Evolutionary conservation across 2,888 invertebrate species (phyloP), one percentile per base, ranked within the genome.

Genomic region (Cabera pusaria): DNA sequence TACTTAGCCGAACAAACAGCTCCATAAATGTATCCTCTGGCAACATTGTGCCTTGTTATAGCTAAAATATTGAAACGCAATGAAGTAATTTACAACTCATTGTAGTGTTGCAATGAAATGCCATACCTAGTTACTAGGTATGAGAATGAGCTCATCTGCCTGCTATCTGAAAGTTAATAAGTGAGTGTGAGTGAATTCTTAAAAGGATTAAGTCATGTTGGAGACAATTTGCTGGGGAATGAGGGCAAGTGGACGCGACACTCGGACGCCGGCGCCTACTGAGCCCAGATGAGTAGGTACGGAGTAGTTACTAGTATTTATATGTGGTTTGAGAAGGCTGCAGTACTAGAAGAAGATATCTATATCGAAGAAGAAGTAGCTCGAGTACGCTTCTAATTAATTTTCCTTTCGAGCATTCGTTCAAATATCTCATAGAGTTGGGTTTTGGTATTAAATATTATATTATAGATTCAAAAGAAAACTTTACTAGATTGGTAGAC

Each of bases 181-280:
- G 58, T 35, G 49, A 47, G 38, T 44, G 47, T 49, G 37, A 54
- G 64, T 64, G 68, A 71, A 75, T 77, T 72, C 68, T 74, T 76
- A 73, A 79, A 81, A 74, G 81, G 80, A 84, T 84, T 83, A 81
- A 76, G 72, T 75, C 73, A 72, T 73, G 74, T 72, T 72, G 64
- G 61, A 75, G 72, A 71, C 69, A 78, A 78, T 80, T 79, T 73
- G 68, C 68, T 60, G 71, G 56, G 68, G 79, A 86, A 85, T 79
- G 83, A 61, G 83, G 77, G 65, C 86, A 82, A 83, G 78, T 80
- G 74, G 74, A 62, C 78, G 82, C 84, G 83, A 58, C 85, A 53
- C 53, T 50, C 44, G 41, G 78, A 49, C 75, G 68, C 68, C 69
- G 58, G 57, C 31, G 27, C 27, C 19, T 18, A 19, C 23, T 31